Percentiles rank a stretch among this genome's conserved stretches.
These are phyloP conservation scores for Hermaeophaga mercurialis DNA, from an alignment of 2,888 invertebrate genomes.

Conservation along the genomic window DNA sequence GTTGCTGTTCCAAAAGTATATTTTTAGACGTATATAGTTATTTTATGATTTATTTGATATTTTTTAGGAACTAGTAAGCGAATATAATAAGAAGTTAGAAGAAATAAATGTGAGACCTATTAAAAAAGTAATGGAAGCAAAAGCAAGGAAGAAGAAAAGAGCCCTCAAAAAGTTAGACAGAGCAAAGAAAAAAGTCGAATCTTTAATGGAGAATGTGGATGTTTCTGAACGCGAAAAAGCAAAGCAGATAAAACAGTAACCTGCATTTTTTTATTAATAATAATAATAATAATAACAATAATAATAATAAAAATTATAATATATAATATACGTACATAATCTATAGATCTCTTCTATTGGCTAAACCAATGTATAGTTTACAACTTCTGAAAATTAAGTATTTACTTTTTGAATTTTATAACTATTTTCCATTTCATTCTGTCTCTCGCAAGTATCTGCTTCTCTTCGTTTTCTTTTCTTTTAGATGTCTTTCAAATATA, in stretches of 20 bases:
- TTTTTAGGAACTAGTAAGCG: conserved; percentile 74
- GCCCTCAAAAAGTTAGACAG: conserved; percentile 84
- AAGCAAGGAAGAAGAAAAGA: conserved; percentile 94
- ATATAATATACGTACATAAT: no score
- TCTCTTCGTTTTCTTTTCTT: no score
- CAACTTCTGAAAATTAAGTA: no score
- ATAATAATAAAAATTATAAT: no score
- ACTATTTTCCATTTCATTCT: no score
- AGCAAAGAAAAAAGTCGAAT: conserved; percentile 94
- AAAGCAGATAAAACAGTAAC: conserved; percentile 84
- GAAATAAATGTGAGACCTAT: conserved; percentile 94
- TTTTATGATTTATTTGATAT: neutral
- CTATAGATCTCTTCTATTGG: no score
- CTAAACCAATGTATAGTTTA: no score
- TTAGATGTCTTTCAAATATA: no score
- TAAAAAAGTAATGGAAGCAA: conserved; percentile 97
- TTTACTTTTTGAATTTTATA: no score
- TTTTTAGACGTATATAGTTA: neutral
- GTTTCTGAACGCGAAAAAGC: conserved; percentile 93
- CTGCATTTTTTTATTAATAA: no score
- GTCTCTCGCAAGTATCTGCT: no score
- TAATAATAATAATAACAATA: no score
- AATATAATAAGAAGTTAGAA: conserved; percentile 80
- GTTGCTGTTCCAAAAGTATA: conserved; percentile 81
- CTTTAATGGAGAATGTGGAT: conserved; percentile 88